Evolutionary conservation across 2,888 invertebrate genomes (phyloP), one percentile per base, ranked within the genome.

Genomic region (Hoplodrina blanda): DNA sequence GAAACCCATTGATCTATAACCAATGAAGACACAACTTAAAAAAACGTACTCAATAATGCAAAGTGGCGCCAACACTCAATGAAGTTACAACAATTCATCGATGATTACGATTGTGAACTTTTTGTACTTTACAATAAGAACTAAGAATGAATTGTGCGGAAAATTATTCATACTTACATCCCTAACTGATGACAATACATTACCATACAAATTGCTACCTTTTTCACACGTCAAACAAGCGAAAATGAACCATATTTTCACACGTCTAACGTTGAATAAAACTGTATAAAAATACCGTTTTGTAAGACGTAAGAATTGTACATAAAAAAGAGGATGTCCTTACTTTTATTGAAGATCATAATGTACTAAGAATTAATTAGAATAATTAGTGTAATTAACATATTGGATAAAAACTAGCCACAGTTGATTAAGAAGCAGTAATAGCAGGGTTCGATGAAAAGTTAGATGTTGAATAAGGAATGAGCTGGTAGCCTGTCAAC

Each of bases 111-210:
- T 74, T 63, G 37, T 17, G 37, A 20, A 77, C 20, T 81, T 79
- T 83, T 81, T 83, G 61, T 55, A 13, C 17, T 49, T 52, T 10
- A 65, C 64, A 68, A 83, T 76, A 81, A 81, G 73, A 78, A 75
- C 76, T 76, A 75, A 57, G 30, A 74, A 75, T 81, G 79, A 88
- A 87, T 87, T 80, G 76, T 70, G 80, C 81, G 76, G 81, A 78
- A 81, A 83, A 82, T 72, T 81, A 84, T 87, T 87, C 87, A 87
- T 86, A 83, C 80, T 86, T 74, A 81, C 81, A 76, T 76, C 70
- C 67, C 57, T 73, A 78, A 74, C 72, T 82, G 82, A 87, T 85
- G 87, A 85, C 78, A 84, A 61, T 54, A 52, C 50, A 87, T 88
- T 88, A 73, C 41, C 84, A 87, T 86, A 84, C 78, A 84, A 83